Evolutionary conservation across 2,888 invertebrate species (phyloP), one percentile per base, ranked within the genome.

Genomic region (Orthosia gothica): DNA sequence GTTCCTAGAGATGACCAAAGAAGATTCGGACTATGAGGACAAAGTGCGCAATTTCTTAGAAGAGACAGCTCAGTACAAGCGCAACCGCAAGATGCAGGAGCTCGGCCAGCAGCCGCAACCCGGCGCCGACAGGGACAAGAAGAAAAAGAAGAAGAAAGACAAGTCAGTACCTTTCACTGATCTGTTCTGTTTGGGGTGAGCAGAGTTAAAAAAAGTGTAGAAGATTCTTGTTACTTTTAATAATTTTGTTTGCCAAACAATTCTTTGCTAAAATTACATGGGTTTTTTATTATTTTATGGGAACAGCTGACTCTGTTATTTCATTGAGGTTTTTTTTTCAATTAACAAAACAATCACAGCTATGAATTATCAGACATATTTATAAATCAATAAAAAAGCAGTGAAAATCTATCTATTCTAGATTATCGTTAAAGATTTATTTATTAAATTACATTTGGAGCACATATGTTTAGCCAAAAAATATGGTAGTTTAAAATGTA

Each of bases 31-130:
- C 92, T 99, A 98, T 88, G 98, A 98, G 92, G 98, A 98, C 78
- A 98, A 98, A 96, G 98, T 99, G 74, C 97, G 98, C n/a, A 98
- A 98, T 93, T 98, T 98, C 93, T 95, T 99, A 74, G 98, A 98
- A 89, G 98, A 98, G 89, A 98, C 98, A 0, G 98, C 98, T 49
- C 98, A 98, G 89, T 98, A 98, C 97, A 98, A 98, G 91, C 97
- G 97, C 83, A 98, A 97, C 90, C 97, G 97, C 89, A 98, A 97
- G 93, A 97, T 97, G 94, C 97, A 98, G 87, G 97, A 98, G 87
- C 93, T 97, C 18, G 97, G 97, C 5, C 97, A 97, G 87, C 97
- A 97, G 90, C 91, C 93, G 59, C 96, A 96, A 81, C 96, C 96
- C 0, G 93, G 94, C 15, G 91, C 93, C 3, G 97, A 96, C 18